Conservation (phyloP, 2,888 invertebrate genomes). For the Norana najaformis region DNA sequence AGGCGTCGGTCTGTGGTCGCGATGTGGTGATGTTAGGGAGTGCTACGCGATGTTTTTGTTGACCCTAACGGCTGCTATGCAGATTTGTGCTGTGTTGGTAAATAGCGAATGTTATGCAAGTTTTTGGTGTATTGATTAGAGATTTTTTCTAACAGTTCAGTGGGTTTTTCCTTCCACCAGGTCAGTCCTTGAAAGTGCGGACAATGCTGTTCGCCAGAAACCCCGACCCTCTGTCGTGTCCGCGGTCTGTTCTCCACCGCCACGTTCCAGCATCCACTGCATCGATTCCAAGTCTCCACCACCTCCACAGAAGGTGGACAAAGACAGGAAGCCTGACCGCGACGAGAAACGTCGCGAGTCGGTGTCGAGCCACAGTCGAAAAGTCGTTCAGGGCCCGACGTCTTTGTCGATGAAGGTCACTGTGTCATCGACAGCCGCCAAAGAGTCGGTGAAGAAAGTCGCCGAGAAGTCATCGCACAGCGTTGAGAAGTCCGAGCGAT, state of each 20-base stretch:
- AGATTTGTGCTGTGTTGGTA: no score
- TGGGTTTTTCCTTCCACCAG: not conserved
- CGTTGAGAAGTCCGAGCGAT: not conserved
- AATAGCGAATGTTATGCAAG: no score
- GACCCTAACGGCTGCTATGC: no score
- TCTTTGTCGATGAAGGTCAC: not conserved
- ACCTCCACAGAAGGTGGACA: not conserved
- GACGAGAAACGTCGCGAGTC: not conserved
- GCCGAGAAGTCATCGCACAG: not conserved
- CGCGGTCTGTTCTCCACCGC: not conserved
- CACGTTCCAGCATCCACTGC: conserved; percentile 8
- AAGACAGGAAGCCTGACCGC: not conserved
- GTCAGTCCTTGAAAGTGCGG: not conserved
- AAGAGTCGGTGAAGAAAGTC: not conserved
- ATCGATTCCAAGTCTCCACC: not conserved
- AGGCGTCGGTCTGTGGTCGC: no score
- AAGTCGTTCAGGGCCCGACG: not conserved
- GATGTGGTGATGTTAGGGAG: no score
- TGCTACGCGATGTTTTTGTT: no score
- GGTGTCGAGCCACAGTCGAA: not conserved
- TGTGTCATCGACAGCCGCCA: not conserved
- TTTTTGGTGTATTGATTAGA: no score
- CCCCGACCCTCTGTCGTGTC: not conserved
- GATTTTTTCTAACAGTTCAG: not conserved
- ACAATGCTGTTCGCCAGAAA: not conserved